Evolutionary conservation across 2,888 invertebrate species (phyloP).

Genomic region (Apotomis betuletana): DNA sequence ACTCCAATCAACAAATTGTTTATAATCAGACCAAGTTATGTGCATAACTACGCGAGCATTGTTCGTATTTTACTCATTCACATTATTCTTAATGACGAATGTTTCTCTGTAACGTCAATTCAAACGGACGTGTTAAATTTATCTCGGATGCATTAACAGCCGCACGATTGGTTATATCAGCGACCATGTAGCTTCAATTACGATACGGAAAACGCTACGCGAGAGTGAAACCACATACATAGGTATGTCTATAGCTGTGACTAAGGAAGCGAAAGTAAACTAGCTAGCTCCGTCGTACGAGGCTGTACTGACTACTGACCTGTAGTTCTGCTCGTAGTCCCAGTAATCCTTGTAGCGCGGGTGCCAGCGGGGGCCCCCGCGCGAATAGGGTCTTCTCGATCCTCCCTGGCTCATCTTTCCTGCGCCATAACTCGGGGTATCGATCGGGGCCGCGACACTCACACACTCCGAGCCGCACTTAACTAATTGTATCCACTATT

Average conservation of each 20-base stretch:
- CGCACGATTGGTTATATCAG: constrained; percentile 30
- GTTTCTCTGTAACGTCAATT: constrained; percentile 1
- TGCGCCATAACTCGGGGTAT: constrained; percentile 71
- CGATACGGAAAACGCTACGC: constrained; percentile 15
- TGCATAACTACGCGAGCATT: not conserved
- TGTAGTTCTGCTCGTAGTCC: constrained; percentile 81
- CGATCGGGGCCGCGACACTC: constrained; percentile 66
- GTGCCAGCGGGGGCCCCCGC: constrained; percentile 79
- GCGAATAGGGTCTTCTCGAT: constrained; percentile 76
- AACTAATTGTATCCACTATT: constrained; percentile 49
- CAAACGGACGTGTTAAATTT: constrained; percentile 22
- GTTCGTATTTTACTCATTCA: constrained; percentile 5
- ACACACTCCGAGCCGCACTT: constrained; percentile 52
- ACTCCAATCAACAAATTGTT: not conserved
- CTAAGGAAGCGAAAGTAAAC: constrained; percentile 38
- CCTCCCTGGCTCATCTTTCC: constrained; percentile 78
- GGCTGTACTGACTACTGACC: constrained; percentile 58
- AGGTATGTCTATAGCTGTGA: constrained; percentile 16
- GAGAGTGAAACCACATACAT: constrained; percentile 41
- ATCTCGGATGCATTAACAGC: constrained; percentile 35
- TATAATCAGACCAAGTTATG: not conserved
- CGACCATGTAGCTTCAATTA: constrained; percentile 34
- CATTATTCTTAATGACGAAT: not conserved
- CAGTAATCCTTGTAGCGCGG: constrained; percentile 81
- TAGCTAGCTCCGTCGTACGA: not conserved